A percentile compares a stretch with the other conserved stretches of the same genome.
phyloP scores from a whole-genome alignment of 2,113 vertebrate species.

The Festucalex cinctus region DNA sequence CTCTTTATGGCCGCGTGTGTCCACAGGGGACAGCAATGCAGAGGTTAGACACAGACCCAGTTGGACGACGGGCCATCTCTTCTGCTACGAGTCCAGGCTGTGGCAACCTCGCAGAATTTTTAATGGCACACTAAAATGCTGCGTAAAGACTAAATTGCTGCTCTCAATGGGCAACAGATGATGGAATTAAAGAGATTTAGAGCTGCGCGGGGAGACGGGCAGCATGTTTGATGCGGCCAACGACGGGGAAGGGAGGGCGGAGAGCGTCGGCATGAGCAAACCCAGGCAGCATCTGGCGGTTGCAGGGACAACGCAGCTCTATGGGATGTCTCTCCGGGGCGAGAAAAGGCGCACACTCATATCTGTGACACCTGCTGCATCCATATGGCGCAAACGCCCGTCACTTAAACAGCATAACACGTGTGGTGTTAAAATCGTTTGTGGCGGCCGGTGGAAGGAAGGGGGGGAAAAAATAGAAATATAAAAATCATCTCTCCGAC shows the following conservation, averaged over 20 bases:
- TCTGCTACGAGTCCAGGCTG: constrained; percentile 46
- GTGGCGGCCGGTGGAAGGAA: neutral
- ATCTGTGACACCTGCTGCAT: constrained; percentile 59
- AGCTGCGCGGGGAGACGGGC: constrained; percentile 55
- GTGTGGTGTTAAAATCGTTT: constrained; percentile 21
- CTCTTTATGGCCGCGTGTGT: constrained; percentile 43
- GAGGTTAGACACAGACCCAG: constrained; percentile 50
- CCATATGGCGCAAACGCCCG: constrained; percentile 48
- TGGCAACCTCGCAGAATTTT: constrained; percentile 57
- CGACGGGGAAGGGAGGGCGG: constrained; percentile 42
- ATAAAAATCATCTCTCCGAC: constrained; percentile 7
- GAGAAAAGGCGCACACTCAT: constrained; percentile 46
- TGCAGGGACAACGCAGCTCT: constrained; percentile 50
- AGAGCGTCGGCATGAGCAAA: constrained; percentile 55
- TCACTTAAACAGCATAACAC: constrained; percentile 51
- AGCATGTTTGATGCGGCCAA: constrained; percentile 59
- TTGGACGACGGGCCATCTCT: constrained; percentile 44
- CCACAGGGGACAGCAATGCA: constrained; percentile 28
- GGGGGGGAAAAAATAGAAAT: neutral
- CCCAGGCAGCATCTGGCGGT: constrained; percentile 61
- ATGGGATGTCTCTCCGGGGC: constrained; percentile 45
- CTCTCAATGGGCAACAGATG: constrained; percentile 75
- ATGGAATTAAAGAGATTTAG: constrained; percentile 75
- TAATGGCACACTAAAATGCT: constrained; percentile 72
- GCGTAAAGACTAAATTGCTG: constrained; percentile 68